Base-by-base conservation (phyloP, 2,113 vertebrate genomes). In the Eupsittula cactorum region DNA sequence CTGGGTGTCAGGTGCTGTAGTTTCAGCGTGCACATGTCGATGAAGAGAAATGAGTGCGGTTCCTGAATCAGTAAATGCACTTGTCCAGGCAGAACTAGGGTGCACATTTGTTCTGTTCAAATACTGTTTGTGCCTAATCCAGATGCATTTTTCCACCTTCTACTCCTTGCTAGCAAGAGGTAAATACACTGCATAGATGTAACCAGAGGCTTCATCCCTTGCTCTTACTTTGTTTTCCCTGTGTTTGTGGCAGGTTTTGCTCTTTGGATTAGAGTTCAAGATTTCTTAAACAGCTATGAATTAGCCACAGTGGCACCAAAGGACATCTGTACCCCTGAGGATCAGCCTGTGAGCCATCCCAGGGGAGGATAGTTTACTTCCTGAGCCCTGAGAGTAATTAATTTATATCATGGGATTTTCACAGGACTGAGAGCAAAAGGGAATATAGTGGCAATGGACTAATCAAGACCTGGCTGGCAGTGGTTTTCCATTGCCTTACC, bases 21-120 rank as follows among this genome's bases (percentile, higher is more conserved):
- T 89, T 84, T 91, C 0, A 0, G 7, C 7, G 16, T 31, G 29
- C 11, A 4, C 0, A 0, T 16, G 57, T 35, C 29, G 14, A 28
- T 15, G 76, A 81, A 44, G 74, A 55, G 33, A 67, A 35, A 25
- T 4, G 4, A 74, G 52, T 13, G 20, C 18, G 11, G 24, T 33
- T 79, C 35, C 42, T 75, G 16, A 33, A 5, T 37, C 11, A 31
- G 69, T 46, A 41, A 79, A 33, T 13, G 27, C n/a, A 49, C 28
- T 41, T 71, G 46, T 20, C 33, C 39, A 42, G 65, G 65, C 65
- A 91, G 35, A 91, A 46, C 19, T 10, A n/a, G 29, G 11, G 29
- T 25, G 62, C 53, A 1, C 10, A 3, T 41, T 55, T 64, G 27
- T 12, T 70, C 50, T 75, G 35, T 47, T 49, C 81, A 65, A 31